Conservation (phyloP, 2,888 invertebrate genomes). For the Drosophila acutilabella region DNA sequence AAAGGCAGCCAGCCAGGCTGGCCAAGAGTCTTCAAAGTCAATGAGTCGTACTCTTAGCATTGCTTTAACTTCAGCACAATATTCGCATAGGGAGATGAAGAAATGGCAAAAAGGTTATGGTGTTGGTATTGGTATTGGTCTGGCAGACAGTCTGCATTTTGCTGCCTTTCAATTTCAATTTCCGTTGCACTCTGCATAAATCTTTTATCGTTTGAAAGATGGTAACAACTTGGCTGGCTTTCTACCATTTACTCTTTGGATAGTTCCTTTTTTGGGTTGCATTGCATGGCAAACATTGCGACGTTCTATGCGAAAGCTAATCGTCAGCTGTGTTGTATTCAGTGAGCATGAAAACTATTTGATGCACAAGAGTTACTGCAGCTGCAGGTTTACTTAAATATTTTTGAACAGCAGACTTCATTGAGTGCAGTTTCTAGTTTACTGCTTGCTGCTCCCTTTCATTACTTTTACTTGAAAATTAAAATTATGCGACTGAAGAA, state of each 20-base stretch:
- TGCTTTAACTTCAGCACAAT: conserved; percentile 20
- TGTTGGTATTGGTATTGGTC: not conserved
- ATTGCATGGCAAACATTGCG: conserved; percentile 33
- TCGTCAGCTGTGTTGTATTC: conserved; percentile 66
- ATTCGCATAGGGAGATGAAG: conserved; percentile 4
- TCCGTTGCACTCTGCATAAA: conserved; percentile 76
- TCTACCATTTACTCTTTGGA: conserved; percentile 16
- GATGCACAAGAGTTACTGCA: conserved; percentile 39
- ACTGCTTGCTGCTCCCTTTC: conserved; percentile 40
- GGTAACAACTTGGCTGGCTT: conserved; percentile 44
- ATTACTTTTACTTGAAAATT: conserved; percentile 37
- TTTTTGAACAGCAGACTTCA: conserved; percentile 22
- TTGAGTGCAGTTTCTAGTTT: conserved; percentile 27
- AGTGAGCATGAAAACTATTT: conserved; percentile 57
- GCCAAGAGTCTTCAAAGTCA: conserved; percentile 41
- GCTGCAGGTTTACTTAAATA: conserved; percentile 37
- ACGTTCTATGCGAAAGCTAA: conserved; percentile 48
- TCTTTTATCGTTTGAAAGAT: conserved; percentile 57
- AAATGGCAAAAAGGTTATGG: not conserved
- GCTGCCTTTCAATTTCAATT: conserved; percentile 63
- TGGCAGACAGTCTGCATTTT: conserved; percentile 41
- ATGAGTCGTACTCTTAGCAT: conserved; percentile 51
- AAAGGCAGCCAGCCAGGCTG: conserved; percentile 17
- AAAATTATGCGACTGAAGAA: conserved; percentile 37
- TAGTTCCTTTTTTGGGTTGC: conserved; percentile 14